Evolutionary conservation across 2,113 vertebrate genomes (phyloP), one percentile per base, ranked within the genome.

Genomic region (Hipposideros armiger): DNA sequence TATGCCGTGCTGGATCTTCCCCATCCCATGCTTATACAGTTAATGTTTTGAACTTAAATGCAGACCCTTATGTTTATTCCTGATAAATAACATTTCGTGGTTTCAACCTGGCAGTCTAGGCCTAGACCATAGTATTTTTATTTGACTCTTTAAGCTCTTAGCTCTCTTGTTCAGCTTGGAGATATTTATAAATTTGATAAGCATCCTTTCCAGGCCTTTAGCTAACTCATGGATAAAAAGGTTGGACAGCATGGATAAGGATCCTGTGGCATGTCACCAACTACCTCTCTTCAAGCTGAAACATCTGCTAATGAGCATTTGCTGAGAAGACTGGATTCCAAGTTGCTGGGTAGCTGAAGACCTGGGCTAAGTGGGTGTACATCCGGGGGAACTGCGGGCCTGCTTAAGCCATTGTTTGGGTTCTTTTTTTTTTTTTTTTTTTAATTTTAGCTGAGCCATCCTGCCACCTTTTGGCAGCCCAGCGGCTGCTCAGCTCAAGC

Each of bases 21-120:
- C 2, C 3, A 3, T 73, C 45, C 67, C 66, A 4, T 62, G n/a
- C 19, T 90, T 60, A 52, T 24, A 0, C 19, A 52, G 54, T 58
- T 90, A 76, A 47, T 67, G 17, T 72, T 90, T 94, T 96, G 28
- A 95, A 95, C 58, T 84, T 70, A 87, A 45, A 28, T 30, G 10
- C 54, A 86, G 60, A 60, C 52, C 11, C 17, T 76, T 91, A 28
- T 0, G 24, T 62, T 94, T 90, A 58, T 87, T 90, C 52, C 45
- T 91, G 45, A n/a, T 77, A 14, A 70, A 60, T 74, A 32, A 60
- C 16, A 30, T 78, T 62, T 95, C 60, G 76, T 66, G 26, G 17
- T 85, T 95, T 92, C 67, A 94, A 5, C 66, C 42, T 81, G 52
- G 30, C 70, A 69, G 11, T 36, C 28, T 72, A 60, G 70, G 10